phyloP scores from a whole-genome alignment of 1,140 invertebrate genomes.

The Zaprionus gabonicus region DNA sequence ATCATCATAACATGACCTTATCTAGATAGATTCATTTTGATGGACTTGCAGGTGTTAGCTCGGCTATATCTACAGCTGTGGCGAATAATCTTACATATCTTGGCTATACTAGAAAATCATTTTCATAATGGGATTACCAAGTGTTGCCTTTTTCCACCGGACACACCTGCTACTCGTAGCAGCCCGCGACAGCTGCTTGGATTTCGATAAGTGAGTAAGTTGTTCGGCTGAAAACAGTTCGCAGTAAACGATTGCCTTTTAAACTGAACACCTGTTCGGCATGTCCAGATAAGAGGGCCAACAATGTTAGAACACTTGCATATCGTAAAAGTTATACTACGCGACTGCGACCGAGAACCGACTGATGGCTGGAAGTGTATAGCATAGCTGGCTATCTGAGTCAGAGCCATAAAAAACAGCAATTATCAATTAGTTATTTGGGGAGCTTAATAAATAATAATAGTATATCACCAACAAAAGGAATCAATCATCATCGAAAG shows the following conservation, averaged over 20 bases:
- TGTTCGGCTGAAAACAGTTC: background rate
- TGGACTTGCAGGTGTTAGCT: background rate
- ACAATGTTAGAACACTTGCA: slow-evolving; percentile 46
- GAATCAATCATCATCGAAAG: background rate
- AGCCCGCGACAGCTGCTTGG: slow-evolving; percentile 25
- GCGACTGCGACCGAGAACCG: background rate
- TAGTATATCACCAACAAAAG: background rate
- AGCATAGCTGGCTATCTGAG: background rate
- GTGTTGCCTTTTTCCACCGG: slow-evolving; percentile 11
- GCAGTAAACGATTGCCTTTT: slow-evolving; percentile 35
- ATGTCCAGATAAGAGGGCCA: slow-evolving; percentile 36
- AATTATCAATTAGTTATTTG: background rate
- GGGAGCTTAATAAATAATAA: background rate
- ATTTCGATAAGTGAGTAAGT: slow-evolving; percentile 32
- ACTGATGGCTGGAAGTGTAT: background rate
- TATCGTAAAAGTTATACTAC: slow-evolving; percentile 44
- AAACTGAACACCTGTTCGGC: slow-evolving; percentile 55
- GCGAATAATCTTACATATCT: background rate
- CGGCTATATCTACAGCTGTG: background rate
- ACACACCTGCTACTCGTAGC: slow-evolving; percentile 25
- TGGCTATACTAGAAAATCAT: background rate
- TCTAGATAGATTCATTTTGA: background rate
- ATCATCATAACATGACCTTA: too few relatives aligned
- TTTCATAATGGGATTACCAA: slow-evolving; percentile 11
- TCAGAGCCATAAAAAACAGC: background rate